Conservation (phyloP, 1,140 invertebrate genomes). For the Meloidogyne chitwoodi region DNA sequence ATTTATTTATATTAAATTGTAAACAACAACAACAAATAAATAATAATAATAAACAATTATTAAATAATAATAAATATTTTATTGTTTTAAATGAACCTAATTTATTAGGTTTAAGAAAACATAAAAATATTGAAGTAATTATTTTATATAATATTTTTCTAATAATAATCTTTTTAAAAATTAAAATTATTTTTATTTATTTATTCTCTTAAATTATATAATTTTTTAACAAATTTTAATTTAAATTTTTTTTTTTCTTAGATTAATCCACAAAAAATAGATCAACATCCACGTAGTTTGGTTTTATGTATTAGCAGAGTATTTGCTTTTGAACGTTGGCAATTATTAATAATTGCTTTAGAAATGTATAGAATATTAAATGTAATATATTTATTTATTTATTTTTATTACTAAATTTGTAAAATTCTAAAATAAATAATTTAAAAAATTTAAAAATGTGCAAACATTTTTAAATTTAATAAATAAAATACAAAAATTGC, state of each 20-base stretch:
- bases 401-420: neutral
- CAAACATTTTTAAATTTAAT: too few relatives aligned
- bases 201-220: too few relatives aligned
- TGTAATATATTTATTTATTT: neutral
- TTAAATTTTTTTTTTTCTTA: neutral
- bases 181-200: too few relatives aligned
- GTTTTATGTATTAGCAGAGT: slow-evolving; percentile 33
- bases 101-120: neutral
- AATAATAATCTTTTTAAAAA: too few relatives aligned
- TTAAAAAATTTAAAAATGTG: too few relatives aligned
- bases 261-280: slow-evolving; percentile 2
- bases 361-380: slow-evolving; percentile 24
- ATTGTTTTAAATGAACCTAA: neutral
- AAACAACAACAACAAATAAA: neutral
- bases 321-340: slow-evolving; percentile 26
- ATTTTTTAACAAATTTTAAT: neutral
- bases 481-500: too few relatives aligned
- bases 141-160: too few relatives aligned
- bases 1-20: slow-evolving; percentile 11
- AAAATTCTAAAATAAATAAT: too few relatives aligned
- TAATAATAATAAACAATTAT: too few relatives aligned
- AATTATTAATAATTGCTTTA: slow-evolving; percentile 23
- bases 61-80: neutral
- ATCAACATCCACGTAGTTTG: neutral
- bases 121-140: neutral